Evolutionary conservation across 2,888 invertebrate species (phyloP).

Genomic region (Ptycholaimellus sp.): DNA sequence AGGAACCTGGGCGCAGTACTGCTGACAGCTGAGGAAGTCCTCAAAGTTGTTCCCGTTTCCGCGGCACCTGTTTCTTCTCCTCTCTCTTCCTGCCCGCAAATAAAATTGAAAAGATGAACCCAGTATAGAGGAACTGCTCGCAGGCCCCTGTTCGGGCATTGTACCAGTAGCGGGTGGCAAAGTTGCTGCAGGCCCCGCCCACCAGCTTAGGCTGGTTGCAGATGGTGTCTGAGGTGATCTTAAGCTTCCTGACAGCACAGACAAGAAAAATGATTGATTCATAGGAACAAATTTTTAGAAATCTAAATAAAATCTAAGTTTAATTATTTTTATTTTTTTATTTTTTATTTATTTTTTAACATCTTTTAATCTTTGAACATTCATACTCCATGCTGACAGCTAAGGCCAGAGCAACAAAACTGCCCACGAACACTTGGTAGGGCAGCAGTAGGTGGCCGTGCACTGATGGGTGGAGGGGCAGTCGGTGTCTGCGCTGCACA

Average conservation of each 20-base stretch:
- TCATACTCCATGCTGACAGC: too few species aligned
- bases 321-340: background rate
- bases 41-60: constrained; percentile 15
- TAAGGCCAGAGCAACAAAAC: too few species aligned
- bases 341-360: background rate
- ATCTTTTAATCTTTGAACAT: too few species aligned
- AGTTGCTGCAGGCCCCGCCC: constrained; percentile 7
- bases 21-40: constrained; percentile 11
- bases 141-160: constrained; percentile 11
- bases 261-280: too few species aligned
- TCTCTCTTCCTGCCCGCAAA: too few species aligned
- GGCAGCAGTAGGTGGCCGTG: constrained; percentile 14
- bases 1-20: constrained; percentile 12
- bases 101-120: too few species aligned
- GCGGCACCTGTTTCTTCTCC: constrained; percentile 11
- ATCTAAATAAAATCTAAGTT: constrained; percentile 4
- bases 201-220: constrained; percentile 11
- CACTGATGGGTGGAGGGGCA: constrained; percentile 16
- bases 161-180: constrained; percentile 9
- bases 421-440: too few species aligned
- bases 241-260: too few species aligned
- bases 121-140: constrained; percentile 11
- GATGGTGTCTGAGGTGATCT: constrained; percentile 9
- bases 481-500: constrained; percentile 2
- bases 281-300: too few species aligned